Percentiles rank a stretch among this genome's conserved stretches.
These are phyloP conservation scores for Parauchenoglanis ngamensis DNA, from an alignment of 2,797 vertebrate genomes.

Conservation along the genomic window DNA sequence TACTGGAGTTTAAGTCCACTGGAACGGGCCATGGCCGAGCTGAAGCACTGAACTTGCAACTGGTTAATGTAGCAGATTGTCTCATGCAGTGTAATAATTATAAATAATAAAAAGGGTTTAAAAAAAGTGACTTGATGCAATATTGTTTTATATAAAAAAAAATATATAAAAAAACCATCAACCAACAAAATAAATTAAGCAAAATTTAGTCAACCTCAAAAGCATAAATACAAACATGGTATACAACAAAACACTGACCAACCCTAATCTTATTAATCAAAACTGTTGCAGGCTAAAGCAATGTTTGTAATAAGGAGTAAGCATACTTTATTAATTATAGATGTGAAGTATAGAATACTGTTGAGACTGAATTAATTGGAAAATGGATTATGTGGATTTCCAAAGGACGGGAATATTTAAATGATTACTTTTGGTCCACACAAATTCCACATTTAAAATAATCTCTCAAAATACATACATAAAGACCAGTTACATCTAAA, in stretches of 20 bases:
- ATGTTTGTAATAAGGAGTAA: not conserved
- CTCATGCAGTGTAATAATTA: not conserved
- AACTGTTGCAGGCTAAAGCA: not conserved
- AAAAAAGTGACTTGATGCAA: not conserved
- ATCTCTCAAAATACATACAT: not conserved
- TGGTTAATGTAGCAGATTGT: not conserved
- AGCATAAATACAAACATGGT: not conserved
- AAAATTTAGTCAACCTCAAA: not conserved
- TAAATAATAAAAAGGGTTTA: not conserved
- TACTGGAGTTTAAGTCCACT: slow-evolving; percentile 68
- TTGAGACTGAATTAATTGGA: not conserved
- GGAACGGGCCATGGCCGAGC: slow-evolving; percentile 73
- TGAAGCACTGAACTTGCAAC: slow-evolving; percentile 65
- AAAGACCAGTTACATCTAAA: not conserved
- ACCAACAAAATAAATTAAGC: not conserved
- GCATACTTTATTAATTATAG: too few species aligned
- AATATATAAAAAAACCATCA: not conserved
- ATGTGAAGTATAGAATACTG: not conserved
- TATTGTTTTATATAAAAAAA: not conserved
- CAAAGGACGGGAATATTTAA: not conserved
- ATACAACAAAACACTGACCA: not conserved
- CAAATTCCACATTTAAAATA: not conserved
- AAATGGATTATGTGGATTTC: not conserved
- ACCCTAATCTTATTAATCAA: not conserved
- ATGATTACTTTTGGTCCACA: not conserved